Evolutionary conservation across 2,888 invertebrate species (phyloP).

Genomic region (Erannis defoliaria): DNA sequence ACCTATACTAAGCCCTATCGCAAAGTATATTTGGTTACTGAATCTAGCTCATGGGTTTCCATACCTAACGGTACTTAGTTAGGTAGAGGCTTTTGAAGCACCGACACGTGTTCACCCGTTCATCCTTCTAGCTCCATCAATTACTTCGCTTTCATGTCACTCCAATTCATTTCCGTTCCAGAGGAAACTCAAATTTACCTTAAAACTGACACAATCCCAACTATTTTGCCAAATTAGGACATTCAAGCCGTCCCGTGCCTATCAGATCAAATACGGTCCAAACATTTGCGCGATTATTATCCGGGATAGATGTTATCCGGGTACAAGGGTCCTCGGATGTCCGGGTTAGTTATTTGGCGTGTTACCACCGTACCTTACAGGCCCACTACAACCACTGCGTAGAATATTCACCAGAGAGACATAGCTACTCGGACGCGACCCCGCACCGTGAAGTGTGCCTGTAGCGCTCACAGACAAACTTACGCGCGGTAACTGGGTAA

Average conservation of each 20-base stretch:
- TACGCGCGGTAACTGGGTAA: not conserved
- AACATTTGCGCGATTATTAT: slow-evolving; percentile 40
- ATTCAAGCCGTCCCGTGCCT: slow-evolving; percentile 17
- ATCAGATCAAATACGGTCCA: slow-evolving; percentile 35
- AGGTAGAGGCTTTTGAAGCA: not conserved
- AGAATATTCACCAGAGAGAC: not conserved
- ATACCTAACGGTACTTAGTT: not conserved
- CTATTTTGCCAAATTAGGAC: slow-evolving; percentile 29
- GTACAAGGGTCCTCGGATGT: slow-evolving; percentile 42
- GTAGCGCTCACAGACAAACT: not conserved
- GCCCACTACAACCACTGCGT: not conserved
- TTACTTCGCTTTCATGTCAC: slow-evolving; percentile 4
- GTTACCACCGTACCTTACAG: slow-evolving; percentile 29
- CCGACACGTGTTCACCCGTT: not conserved
- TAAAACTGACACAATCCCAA: slow-evolving; percentile 24
- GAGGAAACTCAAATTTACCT: slow-evolving; percentile 11
- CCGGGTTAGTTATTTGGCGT: slow-evolving; percentile 43
- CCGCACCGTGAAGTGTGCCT: not conserved
- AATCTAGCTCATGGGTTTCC: not conserved
- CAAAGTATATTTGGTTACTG: not conserved
- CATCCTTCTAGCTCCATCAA: not conserved
- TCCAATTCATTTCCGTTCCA: slow-evolving; percentile 1
- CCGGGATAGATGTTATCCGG: slow-evolving; percentile 42
- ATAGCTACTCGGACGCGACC: not conserved
- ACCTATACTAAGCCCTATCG: not conserved